Evolutionary conservation across 2,888 invertebrate species (phyloP).

Genomic region (Eucera pruinosa): DNA sequence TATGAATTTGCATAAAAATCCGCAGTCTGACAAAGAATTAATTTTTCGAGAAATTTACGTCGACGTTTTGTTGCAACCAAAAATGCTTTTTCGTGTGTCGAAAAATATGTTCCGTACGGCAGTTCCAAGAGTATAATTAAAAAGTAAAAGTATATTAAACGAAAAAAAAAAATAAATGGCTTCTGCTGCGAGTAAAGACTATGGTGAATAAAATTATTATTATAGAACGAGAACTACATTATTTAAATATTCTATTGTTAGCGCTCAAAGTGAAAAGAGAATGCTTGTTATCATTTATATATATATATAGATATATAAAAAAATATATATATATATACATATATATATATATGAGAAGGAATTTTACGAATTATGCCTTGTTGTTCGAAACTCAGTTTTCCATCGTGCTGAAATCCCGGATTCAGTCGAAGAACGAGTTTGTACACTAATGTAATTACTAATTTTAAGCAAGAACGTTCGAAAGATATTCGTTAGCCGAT

Average conservation of each 20-base stretch:
- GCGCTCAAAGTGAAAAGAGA: constrained; percentile 33
- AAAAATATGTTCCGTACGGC: constrained; percentile 50
- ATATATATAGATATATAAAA: no score
- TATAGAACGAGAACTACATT: constrained; percentile 32
- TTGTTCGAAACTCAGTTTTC: constrained; percentile 36
- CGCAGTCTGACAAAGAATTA: no score
- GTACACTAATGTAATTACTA: constrained; percentile 75
- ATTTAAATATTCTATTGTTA: constrained; percentile 56
- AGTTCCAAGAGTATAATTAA: constrained; percentile 51
- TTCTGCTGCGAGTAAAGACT: constrained; percentile 44
- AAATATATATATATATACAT: constrained; percentile 36
- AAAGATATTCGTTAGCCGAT: constrained; percentile 37
- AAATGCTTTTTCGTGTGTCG: constrained; percentile 49
- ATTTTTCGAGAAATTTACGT: constrained; percentile 16
- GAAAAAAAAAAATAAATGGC: no score
- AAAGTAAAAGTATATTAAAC: constrained; percentile 39
- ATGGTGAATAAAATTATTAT: constrained; percentile 18
- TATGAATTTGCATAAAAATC: no score
- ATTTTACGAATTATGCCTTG: constrained; percentile 48
- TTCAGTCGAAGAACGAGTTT: constrained; percentile 54
- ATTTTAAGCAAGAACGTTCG: constrained; percentile 39
- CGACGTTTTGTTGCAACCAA: neutral
- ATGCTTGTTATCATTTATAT: constrained; percentile 50
- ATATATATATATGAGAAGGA: constrained; percentile 32
- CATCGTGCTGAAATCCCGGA: constrained; percentile 7